These are phyloP conservation scores for Sakesphorus luctuosus DNA, from an alignment of 2,113 vertebrate genomes.

Conservation along the genomic window DNA sequence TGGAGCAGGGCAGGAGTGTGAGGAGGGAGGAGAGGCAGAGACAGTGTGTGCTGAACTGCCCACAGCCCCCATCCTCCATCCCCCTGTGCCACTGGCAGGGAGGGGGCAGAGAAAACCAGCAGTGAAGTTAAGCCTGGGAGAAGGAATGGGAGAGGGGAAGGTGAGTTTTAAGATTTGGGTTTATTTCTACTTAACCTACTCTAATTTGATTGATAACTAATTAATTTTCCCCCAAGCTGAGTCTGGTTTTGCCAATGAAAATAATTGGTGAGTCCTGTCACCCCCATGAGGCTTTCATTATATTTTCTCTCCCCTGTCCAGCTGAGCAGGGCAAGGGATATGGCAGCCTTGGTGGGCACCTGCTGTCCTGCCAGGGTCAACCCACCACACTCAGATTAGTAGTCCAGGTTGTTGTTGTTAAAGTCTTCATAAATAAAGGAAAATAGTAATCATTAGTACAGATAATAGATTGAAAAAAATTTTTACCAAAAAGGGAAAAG, in stretches of 20 bases:
- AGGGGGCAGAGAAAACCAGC: background rate
- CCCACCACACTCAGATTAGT: background rate
- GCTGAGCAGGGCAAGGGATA: background rate
- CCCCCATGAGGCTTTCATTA: background rate
- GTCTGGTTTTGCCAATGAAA: background rate
- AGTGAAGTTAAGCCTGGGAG: background rate
- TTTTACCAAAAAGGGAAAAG: background rate
- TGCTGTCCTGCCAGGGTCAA: background rate
- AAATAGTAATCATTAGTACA: background rate
- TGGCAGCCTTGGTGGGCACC: background rate
- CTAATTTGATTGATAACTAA: background rate
- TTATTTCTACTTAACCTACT: background rate
- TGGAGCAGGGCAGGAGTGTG: background rate
- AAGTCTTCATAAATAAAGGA: background rate
- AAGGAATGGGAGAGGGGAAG: background rate
- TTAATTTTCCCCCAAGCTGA: background rate
- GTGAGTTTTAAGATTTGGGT: background rate
- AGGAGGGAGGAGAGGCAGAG: background rate
- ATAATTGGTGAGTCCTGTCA: background rate
- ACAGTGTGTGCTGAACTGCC: background rate
- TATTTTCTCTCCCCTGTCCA: background rate
- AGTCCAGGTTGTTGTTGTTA: background rate
- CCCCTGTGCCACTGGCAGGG: background rate
- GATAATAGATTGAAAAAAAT: background rate
- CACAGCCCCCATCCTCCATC: fast-evolving